Evolutionary conservation across 2,888 invertebrate genomes (phyloP).

Genomic region (Panopea generosa): DNA sequence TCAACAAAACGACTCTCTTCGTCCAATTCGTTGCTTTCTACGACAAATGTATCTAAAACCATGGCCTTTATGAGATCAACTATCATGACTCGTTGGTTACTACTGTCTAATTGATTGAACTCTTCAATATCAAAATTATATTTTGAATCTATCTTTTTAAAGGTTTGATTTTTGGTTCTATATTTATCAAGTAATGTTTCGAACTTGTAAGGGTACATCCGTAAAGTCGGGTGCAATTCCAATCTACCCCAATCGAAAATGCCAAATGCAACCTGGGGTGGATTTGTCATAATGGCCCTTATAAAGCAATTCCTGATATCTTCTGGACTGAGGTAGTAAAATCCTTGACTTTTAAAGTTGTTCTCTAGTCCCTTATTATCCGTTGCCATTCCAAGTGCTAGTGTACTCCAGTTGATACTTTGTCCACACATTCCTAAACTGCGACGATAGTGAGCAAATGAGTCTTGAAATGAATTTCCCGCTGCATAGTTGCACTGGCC

Average conservation of each 20-base stretch:
- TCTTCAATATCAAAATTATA: constrained; percentile 34
- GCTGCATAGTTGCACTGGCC: constrained; percentile 75
- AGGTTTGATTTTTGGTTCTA: constrained; percentile 11
- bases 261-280: constrained; percentile 28
- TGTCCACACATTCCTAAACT: constrained; percentile 59
- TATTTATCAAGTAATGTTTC: constrained; percentile 22
- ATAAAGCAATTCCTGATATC: constrained; percentile 38
- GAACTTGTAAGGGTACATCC: constrained; percentile 31
- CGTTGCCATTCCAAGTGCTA: constrained; percentile 64
- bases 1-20: constrained; percentile 48
- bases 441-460: constrained; percentile 63
- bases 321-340: constrained; percentile 15
- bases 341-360: constrained; percentile 38
- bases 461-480: constrained; percentile 71
- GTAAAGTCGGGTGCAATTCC: constrained; percentile 28
- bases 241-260: constrained; percentile 35
- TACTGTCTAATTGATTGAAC: constrained; percentile 28
- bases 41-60: constrained; percentile 48
- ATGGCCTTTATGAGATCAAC: constrained; percentile 26
- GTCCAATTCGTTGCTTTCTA: constrained; percentile 43
- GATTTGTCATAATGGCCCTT: constrained; percentile 27
- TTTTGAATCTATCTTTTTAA: constrained; percentile 21
- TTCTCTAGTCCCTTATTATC: constrained; percentile 20
- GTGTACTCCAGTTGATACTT: constrained; percentile 73
- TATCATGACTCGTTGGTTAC: constrained; percentile 26